phyloP scores from a whole-genome alignment of 2,888 invertebrate genomes.

The Cybosia mesomella region DNA sequence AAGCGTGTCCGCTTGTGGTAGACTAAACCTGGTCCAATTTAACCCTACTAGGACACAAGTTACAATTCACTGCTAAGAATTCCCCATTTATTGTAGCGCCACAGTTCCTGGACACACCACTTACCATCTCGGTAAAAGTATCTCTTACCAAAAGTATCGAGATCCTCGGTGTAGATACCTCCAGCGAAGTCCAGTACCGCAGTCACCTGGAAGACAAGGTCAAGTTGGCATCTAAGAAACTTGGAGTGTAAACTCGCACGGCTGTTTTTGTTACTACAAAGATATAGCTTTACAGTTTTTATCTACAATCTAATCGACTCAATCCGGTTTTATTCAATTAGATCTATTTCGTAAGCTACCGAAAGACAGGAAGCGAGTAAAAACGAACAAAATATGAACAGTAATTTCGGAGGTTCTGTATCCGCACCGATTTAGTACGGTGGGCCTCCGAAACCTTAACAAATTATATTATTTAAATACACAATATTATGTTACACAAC shows the following conservation, averaged over 20 bases:
- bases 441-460: not conserved
- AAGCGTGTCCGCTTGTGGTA: too few relatives aligned
- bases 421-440: not conserved
- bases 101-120: too few relatives aligned
- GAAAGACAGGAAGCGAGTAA: conserved; percentile 15
- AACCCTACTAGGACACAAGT: too few relatives aligned
- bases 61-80: too few relatives aligned
- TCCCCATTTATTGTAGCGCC: too few relatives aligned
- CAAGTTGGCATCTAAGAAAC: too few relatives aligned
- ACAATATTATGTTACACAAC: not conserved
- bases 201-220: too few relatives aligned
- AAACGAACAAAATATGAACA: not conserved
- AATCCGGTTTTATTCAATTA: conserved; percentile 22
- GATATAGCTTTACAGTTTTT: conserved; percentile 1
- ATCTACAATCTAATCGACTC: conserved; percentile 4
- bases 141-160: too few relatives aligned
- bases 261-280: conserved; percentile 3
- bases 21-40: too few relatives aligned
- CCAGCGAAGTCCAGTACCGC: too few relatives aligned
- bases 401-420: not conserved
- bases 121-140: too few relatives aligned
- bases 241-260: not conserved
- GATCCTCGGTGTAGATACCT: too few relatives aligned
- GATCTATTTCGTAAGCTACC: conserved; percentile 16
- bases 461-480: not conserved